Evolutionary conservation across 2,797 vertebrate genomes (phyloP).

Genomic region (Hybognathus amarus): DNA sequence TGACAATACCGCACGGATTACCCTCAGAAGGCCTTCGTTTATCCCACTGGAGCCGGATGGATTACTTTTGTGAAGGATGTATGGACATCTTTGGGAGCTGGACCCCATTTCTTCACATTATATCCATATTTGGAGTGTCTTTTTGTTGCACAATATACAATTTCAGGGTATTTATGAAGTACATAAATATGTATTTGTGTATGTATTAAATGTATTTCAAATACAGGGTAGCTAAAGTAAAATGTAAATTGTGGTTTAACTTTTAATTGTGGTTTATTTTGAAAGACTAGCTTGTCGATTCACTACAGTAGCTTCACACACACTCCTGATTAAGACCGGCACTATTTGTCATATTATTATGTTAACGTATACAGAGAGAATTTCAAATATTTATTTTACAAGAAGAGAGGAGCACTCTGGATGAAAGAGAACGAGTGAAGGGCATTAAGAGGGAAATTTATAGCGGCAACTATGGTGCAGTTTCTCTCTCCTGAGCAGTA

Average conservation of each 20-base stretch:
- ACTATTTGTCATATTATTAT: background rate
- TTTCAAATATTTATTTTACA: constrained; percentile 71
- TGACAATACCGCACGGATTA: no score
- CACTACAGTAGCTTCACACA: background rate
- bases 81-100: no score
- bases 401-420: constrained; percentile 63
- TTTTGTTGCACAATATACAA: no score
- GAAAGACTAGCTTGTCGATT: background rate
- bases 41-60: no score
- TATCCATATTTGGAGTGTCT: no score
- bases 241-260: background rate
- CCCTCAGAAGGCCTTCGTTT: no score
- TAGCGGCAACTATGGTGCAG: constrained; percentile 34
- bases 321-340: background rate
- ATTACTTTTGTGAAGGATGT: no score
- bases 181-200: no score
- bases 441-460: constrained; percentile 45
- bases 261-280: background rate
- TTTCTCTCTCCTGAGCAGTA: constrained; percentile 47
- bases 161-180: no score
- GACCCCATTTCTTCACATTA: no score
- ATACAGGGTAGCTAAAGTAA: background rate
- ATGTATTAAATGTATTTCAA: no score
- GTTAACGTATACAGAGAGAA: constrained; percentile 60
- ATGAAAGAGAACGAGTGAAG: constrained; percentile 64